Percentiles rank a stretch among this genome's conserved stretches.
These are phyloP conservation scores for Eurytemora carolleeae DNA, from an alignment of 1,140 invertebrate genomes.

Conservation along the genomic window DNA sequence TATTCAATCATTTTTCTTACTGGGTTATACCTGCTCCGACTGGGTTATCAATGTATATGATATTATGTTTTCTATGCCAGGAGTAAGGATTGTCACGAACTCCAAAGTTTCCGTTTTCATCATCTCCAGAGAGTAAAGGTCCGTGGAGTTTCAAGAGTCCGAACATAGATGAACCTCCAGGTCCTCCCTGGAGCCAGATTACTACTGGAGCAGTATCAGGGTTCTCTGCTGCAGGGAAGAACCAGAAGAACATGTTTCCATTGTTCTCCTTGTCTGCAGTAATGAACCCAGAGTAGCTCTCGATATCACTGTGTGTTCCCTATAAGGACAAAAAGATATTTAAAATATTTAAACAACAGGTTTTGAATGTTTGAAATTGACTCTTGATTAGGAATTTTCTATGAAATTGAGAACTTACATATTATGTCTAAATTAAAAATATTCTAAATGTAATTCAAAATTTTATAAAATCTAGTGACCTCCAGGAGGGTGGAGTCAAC, in stretches of 20 bases:
- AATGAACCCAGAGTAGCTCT: conserved; percentile 44
- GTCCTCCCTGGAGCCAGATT: conserved; percentile 66
- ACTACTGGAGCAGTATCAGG: conserved; percentile 41
- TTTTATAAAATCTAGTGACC: no score
- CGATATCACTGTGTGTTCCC: no score
- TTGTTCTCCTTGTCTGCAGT: conserved; percentile 46
- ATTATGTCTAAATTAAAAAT: no score
- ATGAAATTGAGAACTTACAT: no score
- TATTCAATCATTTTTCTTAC: neutral
- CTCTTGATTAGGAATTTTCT: no score
- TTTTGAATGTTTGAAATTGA: no score
- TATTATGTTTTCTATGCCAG: conserved; percentile 49
- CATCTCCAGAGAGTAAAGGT: conserved; percentile 36
- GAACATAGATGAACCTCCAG: conserved; percentile 53
- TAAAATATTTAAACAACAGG: no score
- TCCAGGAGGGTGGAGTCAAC: no score
- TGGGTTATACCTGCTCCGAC: conserved; percentile 39
- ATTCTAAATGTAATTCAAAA: no score
- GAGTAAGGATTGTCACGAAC: conserved; percentile 39
- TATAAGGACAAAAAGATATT: no score
- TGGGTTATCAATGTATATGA: conserved; percentile 70
- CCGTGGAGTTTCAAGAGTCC: conserved; percentile 64
- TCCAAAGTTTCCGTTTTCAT: conserved; percentile 36
- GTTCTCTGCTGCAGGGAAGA: conserved; percentile 44
- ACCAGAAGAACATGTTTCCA: conserved; percentile 74